Percentiles rank a stretch among this genome's conserved stretches.
Evolutionary conservation across 1,140 invertebrate species (phyloP).

Genomic region (Thalassaphorura encarpata): DNA sequence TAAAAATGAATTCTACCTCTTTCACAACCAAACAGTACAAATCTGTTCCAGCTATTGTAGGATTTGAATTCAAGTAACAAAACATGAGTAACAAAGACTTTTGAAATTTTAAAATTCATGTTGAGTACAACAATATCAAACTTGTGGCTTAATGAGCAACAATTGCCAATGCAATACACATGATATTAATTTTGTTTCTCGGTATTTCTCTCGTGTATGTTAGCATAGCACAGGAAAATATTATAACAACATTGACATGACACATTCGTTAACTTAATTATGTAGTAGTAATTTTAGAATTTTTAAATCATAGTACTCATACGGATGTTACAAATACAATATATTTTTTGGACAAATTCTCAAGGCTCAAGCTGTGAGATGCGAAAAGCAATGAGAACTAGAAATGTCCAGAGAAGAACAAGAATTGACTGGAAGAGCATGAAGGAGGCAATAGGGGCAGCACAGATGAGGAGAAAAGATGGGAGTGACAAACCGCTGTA

Average conservation of each 20-base stretch:
- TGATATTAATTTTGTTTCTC: too few relatives aligned
- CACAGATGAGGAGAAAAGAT: constrained; percentile 20
- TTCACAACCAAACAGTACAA: too few relatives aligned
- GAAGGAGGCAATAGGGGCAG: constrained; percentile 20
- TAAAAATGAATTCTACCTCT: too few relatives aligned
- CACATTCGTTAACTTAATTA: background rate
- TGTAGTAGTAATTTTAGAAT: background rate
- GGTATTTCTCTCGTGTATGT: too few relatives aligned
- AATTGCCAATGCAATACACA: too few relatives aligned
- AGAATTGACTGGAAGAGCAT: constrained; percentile 22
- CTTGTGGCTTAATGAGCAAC: too few relatives aligned
- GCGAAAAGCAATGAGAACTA: constrained; percentile 11
- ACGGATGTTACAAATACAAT: background rate
- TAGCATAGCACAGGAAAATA: too few relatives aligned
- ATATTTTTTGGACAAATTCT: background rate
- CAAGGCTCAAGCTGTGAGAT: background rate
- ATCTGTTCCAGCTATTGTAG: too few relatives aligned
- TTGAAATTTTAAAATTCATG: too few relatives aligned
- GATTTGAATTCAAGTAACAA: too few relatives aligned
- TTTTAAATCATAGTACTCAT: background rate
- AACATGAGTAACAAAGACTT: too few relatives aligned
- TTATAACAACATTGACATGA: background rate
- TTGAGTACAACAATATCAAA: too few relatives aligned
- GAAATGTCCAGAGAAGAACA: constrained; percentile 16
- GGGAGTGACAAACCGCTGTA: background rate